Conservation (phyloP, 2,113 vertebrate species). For the Ptilonorhynchus violaceus region DNA sequence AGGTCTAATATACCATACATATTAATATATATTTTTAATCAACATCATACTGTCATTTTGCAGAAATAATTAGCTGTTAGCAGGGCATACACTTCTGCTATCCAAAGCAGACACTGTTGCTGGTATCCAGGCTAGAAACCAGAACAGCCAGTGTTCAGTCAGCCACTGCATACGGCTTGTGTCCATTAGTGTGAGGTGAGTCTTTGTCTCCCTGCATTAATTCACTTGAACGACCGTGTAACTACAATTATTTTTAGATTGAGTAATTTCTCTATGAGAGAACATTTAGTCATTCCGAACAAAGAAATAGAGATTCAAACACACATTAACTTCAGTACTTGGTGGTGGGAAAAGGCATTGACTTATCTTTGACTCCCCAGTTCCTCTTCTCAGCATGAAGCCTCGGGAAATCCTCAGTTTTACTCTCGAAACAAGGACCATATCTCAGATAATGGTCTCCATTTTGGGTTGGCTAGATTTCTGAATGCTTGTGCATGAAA, state of each 20-base stretch:
- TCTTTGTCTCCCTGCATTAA: background rate
- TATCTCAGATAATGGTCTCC: background rate
- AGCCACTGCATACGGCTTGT: background rate
- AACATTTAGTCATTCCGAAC: constrained; percentile 5
- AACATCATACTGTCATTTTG: constrained; percentile 43
- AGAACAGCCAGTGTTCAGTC: background rate
- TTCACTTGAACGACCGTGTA: background rate
- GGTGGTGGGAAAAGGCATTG: background rate
- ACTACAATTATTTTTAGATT: background rate
- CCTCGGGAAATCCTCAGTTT: background rate
- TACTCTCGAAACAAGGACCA: background rate
- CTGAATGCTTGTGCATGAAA: background rate
- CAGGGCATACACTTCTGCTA: background rate
- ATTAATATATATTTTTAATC: constrained; percentile 62
- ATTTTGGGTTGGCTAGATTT: background rate
- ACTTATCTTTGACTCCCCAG: background rate
- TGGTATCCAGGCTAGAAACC: background rate
- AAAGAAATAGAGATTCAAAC: background rate
- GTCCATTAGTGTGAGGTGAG: background rate
- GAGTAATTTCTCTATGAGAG: background rate
- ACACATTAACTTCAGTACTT: background rate
- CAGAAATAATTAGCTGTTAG: constrained; percentile 54
- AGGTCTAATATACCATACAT: constrained; percentile 48
- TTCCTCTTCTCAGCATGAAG: background rate
- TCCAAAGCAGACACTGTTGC: background rate